Evolutionary conservation across 2,113 vertebrate species (phyloP).

Genomic region (Tetrax tetrax): DNA sequence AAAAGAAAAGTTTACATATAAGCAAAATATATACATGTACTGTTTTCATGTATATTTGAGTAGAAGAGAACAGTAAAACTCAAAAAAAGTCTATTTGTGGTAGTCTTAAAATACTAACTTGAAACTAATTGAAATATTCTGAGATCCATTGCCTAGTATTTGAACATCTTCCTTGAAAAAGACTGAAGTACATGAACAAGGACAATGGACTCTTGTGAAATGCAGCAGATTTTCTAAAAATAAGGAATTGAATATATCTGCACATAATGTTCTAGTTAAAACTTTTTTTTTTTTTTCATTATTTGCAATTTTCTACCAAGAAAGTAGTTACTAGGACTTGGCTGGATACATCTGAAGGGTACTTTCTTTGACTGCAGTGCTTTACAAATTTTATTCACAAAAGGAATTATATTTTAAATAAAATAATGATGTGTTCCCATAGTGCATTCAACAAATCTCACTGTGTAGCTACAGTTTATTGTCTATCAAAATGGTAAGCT

Average conservation of each 20-base stretch:
- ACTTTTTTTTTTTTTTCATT: too few relatives aligned
- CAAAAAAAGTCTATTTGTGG: neutral
- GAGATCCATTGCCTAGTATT: neutral
- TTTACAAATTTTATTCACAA: neutral
- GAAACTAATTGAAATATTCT: neutral
- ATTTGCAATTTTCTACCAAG: neutral
- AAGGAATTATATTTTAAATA: neutral
- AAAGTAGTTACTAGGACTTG: neutral
- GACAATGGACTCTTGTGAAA: neutral
- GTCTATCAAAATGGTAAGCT: conserved; percentile 8
- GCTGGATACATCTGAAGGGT: neutral
- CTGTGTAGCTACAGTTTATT: neutral
- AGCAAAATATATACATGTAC: neutral
- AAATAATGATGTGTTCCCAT: neutral
- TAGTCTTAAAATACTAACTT: neutral
- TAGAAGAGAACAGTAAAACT: neutral
- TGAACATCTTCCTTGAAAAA: neutral
- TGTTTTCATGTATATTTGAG: neutral
- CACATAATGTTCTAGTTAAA: neutral
- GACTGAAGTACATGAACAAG: neutral
- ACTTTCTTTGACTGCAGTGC: neutral
- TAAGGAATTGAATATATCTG: neutral
- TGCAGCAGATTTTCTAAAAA: neutral
- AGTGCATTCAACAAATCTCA: neutral
- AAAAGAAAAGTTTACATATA: neutral